phyloP scores from a whole-genome alignment of 2,113 vertebrate genomes.

The Oreocharis arfaki region DNA sequence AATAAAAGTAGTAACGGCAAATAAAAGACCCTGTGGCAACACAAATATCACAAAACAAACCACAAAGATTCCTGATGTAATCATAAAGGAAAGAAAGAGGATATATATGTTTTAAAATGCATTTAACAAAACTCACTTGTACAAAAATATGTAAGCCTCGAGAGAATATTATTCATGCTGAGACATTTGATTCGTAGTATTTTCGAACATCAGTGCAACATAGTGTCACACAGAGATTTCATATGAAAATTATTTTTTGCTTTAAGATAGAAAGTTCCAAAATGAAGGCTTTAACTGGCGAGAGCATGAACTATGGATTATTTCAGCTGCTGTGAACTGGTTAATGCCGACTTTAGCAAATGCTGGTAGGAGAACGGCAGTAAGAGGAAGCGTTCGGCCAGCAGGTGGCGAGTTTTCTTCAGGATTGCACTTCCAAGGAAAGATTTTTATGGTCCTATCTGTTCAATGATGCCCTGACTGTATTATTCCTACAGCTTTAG shows the following conservation, averaged over 20 bases:
- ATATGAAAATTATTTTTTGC: neutral
- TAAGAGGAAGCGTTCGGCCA: neutral
- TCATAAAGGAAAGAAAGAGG: neutral
- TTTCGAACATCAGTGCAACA: neutral
- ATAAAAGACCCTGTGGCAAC: conserved; percentile 10
- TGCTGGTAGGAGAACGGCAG: neutral
- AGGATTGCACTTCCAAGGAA: conserved; percentile 10
- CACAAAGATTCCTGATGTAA: neutral
- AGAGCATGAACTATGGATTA: neutral
- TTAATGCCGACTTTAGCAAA: neutral
- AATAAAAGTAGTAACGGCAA: conserved; percentile 42
- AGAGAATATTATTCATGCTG: neutral
- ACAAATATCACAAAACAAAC: neutral
- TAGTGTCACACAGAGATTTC: neutral
- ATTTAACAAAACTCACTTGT: neutral
- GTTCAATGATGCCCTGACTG: neutral
- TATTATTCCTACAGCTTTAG: neutral
- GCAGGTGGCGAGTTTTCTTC: conserved; percentile 76
- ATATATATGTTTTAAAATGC: neutral
- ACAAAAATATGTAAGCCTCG: neutral
- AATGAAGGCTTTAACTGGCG: neutral
- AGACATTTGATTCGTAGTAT: neutral
- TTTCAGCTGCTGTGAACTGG: neutral
- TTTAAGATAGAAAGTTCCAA: neutral
- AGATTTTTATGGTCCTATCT: neutral